Evolutionary conservation across 2,888 invertebrate species (phyloP), one percentile per base, ranked within the genome.

Genomic region (Tetrapedia diversipes): DNA sequence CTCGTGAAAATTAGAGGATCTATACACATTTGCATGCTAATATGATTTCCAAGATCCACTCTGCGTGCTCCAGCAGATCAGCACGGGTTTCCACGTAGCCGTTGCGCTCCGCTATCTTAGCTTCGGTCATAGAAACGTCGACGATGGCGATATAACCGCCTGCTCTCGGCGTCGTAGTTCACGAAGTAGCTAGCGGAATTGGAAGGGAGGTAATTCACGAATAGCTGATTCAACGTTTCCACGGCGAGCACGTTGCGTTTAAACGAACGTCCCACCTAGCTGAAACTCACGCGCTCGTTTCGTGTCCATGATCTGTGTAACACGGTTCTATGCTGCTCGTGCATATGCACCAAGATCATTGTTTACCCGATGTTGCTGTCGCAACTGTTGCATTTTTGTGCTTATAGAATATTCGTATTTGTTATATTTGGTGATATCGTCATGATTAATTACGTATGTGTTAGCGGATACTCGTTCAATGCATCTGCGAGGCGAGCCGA

Each of bases 171-270:
- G 47, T 65, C 80, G 65, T 68, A 60, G 67, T 68, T 73, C 70
- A 63, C 67, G 51, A 66, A 73, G 70, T 79, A 65, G 54, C 54
- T n/a, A 41, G 43, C 51, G 74, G 77, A 78, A 77, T 72, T 77
- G 79, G 79, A 73, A 72, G 66, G 76, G 68, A 71, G 66, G 77
- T 84, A 82, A 86, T 86, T 84, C 74, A 69, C 74, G 74, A 85
- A 87, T 79, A 78, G 86, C 87, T 87, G 87, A 86, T 79, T 85
- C 86, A 79, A 87, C 87, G 80, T 81, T 86, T 86, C 67, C 71
- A 59, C 32, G 47, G 63, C 34, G 80, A 75, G 64, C 49, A 51
- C 45, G 60, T 51, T 67, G 63, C 78, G 74, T 81, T 84, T 72
- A 82, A 82, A 68, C 71, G 68, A 64, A 73, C 69, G 66, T 37